Evolutionary conservation across 2,888 invertebrate species (phyloP), one percentile per base, ranked within the genome.

Genomic region (Tetropium fuscum): DNA sequence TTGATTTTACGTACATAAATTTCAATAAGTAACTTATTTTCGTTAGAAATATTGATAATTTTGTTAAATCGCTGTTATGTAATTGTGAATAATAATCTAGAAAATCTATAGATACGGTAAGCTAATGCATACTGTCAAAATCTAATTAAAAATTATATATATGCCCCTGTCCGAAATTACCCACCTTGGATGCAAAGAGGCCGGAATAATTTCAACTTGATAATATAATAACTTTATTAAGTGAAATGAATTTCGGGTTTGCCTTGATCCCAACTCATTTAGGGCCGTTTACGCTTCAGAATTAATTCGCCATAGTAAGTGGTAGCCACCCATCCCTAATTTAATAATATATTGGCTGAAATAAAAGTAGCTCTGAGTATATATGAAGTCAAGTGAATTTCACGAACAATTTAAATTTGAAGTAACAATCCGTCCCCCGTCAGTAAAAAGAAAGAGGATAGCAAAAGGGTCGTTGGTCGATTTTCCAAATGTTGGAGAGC

Each of bases 321-420:
- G 59, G 43, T 27, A 53, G 43, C 61, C 57, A 53, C 64, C 61
- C 61, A 61, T 61, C 64, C 57, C 60, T 62, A 64, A 66, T 66
- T 64, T 64, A 58, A 53, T 63, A 66, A 66, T 64, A 62, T 66
- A 66, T 66, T 62, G 64, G 58, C 51, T 38, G 41, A 54, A 58
- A 60, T 63, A 58, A 58, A 64, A 58, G 60, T 53, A 49, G 58
- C 60, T 44, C n/a, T n/a, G n/a, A n/a, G n/a, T n/a, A n/a, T n/a
- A 40, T 54, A 53, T 53, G 49, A 61, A 68, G 63, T 64, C 66
- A 58, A 70, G 59, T 64, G 68, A 70, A 69, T 71, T 69, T 66
- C 58, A 66, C 68, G 68, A 66, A 64, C 67, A 67, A 69, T 71
- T 68, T 69, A 48, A 68, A 68, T 69, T 64, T 68, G 53, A 63